Base-by-base conservation (phyloP, 2,113 vertebrate species). In the Puma concolor region DNA sequence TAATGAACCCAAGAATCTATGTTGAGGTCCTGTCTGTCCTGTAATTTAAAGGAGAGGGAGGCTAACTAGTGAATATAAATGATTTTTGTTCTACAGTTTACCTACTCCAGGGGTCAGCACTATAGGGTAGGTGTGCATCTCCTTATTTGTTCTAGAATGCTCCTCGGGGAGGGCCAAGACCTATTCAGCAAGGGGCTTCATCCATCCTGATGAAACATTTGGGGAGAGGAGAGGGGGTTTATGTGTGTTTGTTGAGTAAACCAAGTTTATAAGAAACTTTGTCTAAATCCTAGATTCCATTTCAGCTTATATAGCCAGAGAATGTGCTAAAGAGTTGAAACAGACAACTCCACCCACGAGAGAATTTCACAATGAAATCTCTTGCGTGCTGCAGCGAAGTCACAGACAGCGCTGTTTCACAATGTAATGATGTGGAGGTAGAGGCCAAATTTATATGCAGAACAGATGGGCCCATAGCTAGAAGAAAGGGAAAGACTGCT, bases 381-480 rank as follows among this genome's bases (percentile, higher is more conserved):
- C 79, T 89, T 21, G 0, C 0, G 0, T 69, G 60, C 31, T 77
- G 23, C 50, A 64, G 50, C 5, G n/a, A 81, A 96, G 44, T 95
- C 95, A 97, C 41, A 15, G 0, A 4, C 11, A 92, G 48, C 48
- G 96, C 94, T 97, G 67, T 95, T 98, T 98, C 96, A 88, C 79
- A 76, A 66, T 92, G 98, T 95, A 97, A 97, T 92, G 29, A 69
- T 97, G 31, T 83, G 15, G 69, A 96, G 85, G 84, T 79, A 33
- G 94, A 98, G 98, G 88, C 87, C 95, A 98, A 91, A 93, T 97
- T 97, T 98, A 94, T 94, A 96, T 98, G 84, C 93, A 95, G 93
- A 98, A 72, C 96, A 98, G 83, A 97, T 96, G 95, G 72, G 77
- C 2, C 52, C 74, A 54, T 8, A 97, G 48, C 67, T 90, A 77